phyloP scores from a whole-genome alignment of 2,113 vertebrate species.

The Nycticryphes semicollaris region DNA sequence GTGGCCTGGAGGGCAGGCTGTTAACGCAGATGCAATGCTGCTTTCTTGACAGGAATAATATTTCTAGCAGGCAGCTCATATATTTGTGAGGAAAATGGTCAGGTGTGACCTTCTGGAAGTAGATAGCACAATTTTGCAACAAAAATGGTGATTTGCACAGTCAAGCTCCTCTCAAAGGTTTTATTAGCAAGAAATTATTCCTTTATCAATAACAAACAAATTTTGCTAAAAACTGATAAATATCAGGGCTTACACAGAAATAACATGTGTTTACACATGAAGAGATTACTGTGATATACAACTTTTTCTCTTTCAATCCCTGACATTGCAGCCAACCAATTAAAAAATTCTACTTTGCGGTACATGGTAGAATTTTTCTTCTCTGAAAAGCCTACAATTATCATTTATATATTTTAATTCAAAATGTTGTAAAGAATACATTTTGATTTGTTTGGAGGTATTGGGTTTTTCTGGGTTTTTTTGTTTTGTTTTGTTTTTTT shows the following conservation, averaged over 20 bases:
- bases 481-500: neutral
- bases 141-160: neutral
- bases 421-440: neutral
- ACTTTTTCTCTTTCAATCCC: neutral
- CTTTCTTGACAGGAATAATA: neutral
- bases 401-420: neutral
- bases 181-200: neutral
- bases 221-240: neutral
- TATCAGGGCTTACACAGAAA: neutral
- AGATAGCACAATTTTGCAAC: neutral
- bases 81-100: neutral
- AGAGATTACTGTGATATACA: neutral
- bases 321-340: neutral
- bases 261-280: fast-evolving
- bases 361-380: neutral
- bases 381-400: neutral
- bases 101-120: neutral
- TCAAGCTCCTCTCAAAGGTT: neutral
- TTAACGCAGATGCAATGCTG: neutral
- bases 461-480: too few relatives aligned
- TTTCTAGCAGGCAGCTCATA: neutral
- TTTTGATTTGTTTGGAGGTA: neutral
- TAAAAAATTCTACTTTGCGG: neutral
- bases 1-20: neutral
- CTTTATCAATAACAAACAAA: neutral